Evolutionary conservation across 2,797 vertebrate genomes (phyloP).

Genomic region (Clarias laeviceps): DNA sequence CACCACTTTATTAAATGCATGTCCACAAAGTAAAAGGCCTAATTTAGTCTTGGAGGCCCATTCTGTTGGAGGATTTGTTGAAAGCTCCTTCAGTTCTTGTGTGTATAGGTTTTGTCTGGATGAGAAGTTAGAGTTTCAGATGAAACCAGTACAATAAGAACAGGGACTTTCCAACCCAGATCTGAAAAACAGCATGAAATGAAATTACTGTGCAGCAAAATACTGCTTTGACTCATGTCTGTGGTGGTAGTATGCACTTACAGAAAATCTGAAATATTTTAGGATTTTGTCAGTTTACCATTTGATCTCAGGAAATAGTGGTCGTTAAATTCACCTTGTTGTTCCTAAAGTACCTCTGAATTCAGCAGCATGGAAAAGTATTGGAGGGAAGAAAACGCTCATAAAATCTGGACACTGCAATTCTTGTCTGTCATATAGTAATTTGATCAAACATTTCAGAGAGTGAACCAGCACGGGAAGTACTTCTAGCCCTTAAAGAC

Average conservation of each 20-base stretch:
- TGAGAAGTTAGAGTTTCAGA: slow-evolving; percentile 19
- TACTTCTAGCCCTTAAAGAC: not conserved
- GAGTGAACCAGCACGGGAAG: not conserved
- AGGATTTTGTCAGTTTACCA: slow-evolving; percentile 30
- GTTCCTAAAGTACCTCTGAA: slow-evolving; percentile 1
- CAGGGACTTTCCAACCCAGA: slow-evolving; percentile 31
- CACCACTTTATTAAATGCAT: no score
- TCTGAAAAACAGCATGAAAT: slow-evolving; percentile 21
- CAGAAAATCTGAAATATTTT: slow-evolving; percentile 40
- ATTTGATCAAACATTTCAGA: not conserved
- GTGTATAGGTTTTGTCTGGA: slow-evolving; percentile 47
- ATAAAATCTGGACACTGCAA: not conserved
- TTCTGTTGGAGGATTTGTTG: not conserved
- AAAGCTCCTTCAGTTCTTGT: slow-evolving; percentile 45
- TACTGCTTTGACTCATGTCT: not conserved
- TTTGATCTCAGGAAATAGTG: not conserved
- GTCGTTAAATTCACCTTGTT: no score
- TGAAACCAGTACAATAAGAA: slow-evolving; percentile 41
- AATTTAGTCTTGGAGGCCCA: not conserved
- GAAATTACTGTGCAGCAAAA: slow-evolving; percentile 10
- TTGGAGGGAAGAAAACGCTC: not conserved
- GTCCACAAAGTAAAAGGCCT: no score
- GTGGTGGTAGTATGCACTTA: slow-evolving; percentile 26
- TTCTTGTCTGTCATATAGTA: not conserved
- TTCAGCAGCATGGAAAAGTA: slow-evolving; percentile 16